These are phyloP conservation scores for Hormaphis cornu DNA, from an alignment of 1,140 invertebrate genomes.

Conservation along the genomic window DNA sequence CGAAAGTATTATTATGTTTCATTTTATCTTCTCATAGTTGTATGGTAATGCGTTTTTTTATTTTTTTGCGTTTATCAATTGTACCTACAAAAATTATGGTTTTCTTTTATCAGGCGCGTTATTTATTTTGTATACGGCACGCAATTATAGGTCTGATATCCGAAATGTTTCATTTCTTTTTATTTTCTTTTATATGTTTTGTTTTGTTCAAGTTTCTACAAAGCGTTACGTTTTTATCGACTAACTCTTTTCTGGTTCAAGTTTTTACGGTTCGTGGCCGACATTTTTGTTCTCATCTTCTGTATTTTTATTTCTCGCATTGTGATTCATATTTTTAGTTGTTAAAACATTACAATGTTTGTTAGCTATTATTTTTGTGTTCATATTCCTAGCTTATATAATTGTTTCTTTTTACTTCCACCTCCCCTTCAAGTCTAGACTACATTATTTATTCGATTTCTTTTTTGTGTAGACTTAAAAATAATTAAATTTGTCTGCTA, in stretches of 20 bases:
- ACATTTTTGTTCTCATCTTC: not conserved
- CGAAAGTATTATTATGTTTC: not conserved
- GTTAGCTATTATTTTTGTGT: slow-evolving; percentile 11
- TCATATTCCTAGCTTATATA: slow-evolving; percentile 3
- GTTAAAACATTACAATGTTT: not conserved
- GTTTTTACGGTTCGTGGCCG: not conserved
- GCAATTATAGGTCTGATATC: not conserved
- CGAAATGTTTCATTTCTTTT: not conserved
- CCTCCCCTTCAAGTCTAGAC: too few relatives aligned
- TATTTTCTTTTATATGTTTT: not conserved
- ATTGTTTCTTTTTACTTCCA: not conserved
- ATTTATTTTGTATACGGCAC: not conserved
- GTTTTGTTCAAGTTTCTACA: slow-evolving; percentile 25
- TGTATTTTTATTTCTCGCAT: not conserved
- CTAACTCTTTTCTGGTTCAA: not conserved
- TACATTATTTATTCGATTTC: too few relatives aligned
- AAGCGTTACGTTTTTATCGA: slow-evolving; percentile 9
- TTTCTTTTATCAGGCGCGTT: not conserved
- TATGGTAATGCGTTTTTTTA: not conserved
- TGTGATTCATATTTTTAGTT: slow-evolving; percentile 13
- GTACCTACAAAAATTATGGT: too few relatives aligned
- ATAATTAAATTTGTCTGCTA: too few relatives aligned
- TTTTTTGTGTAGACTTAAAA: too few relatives aligned
- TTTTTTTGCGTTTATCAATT: too few relatives aligned
- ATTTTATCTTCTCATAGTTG: not conserved